Evolutionary conservation across 1,140 invertebrate species (phyloP).

Genomic region (Danaus melanippus): DNA sequence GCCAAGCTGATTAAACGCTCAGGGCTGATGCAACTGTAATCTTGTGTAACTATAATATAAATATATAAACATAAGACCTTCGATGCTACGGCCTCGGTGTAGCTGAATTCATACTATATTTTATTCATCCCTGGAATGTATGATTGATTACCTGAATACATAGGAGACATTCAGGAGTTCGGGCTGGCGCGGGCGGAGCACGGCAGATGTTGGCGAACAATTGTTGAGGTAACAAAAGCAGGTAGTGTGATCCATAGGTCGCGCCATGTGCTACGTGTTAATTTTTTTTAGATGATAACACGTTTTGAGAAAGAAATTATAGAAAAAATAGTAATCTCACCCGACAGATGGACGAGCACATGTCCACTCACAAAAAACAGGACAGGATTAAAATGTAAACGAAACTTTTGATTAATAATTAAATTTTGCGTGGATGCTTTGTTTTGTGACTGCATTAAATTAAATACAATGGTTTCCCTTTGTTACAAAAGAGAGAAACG

Average conservation of each 20-base stretch:
- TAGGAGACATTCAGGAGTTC: conserved; percentile 25
- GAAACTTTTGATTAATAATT: conserved; percentile 31
- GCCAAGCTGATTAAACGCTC: conserved; percentile 20
- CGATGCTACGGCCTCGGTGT: conserved; percentile 23
- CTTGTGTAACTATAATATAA: conserved; percentile 24
- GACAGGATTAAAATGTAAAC: conserved; percentile 22
- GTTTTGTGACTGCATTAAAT: conserved; percentile 47
- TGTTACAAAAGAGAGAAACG: conserved; percentile 70
- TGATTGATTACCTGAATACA: conserved; percentile 30
- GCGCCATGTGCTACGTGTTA: conserved; percentile 66
- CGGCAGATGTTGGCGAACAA: conserved; percentile 58
- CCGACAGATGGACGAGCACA: conserved; percentile 62
- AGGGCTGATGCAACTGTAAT: conserved; percentile 28
- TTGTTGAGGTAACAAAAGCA: conserved; percentile 63
- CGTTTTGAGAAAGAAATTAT: conserved; percentile 57
- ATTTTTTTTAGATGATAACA: conserved; percentile 56
- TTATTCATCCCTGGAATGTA: conserved; percentile 5
- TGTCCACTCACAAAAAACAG: conserved; percentile 49
- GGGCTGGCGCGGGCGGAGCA: conserved; percentile 36
- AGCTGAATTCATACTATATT: conserved; percentile 22
- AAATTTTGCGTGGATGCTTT: conserved; percentile 29
- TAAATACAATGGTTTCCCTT: conserved; percentile 69
- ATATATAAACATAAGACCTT: conserved; percentile 29
- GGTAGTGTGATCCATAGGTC: conserved; percentile 45
- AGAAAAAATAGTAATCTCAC: conserved; percentile 62